Evolutionary conservation across 2,888 invertebrate genomes (phyloP).

Genomic region (Chironomus tentans): DNA sequence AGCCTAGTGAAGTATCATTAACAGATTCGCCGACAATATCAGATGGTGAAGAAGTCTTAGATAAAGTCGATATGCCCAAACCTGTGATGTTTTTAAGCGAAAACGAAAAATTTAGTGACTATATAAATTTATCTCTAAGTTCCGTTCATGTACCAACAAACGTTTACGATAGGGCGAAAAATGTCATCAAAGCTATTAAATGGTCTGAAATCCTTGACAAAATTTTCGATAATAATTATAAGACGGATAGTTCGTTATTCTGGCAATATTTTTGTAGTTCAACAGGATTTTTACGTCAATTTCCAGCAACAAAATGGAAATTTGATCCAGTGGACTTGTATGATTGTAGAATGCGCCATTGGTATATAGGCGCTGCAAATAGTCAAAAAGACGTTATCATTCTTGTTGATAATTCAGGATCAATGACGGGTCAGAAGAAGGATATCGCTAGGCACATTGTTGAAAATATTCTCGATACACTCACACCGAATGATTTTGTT

Average conservation of each 20-base stretch:
- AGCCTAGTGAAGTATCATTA: slow-evolving; percentile 47
- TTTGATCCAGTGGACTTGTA: slow-evolving; percentile 79
- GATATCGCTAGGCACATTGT: slow-evolving; percentile 86
- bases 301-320: slow-evolving; percentile 79
- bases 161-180: slow-evolving; percentile 81
- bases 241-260: slow-evolving; percentile 75
- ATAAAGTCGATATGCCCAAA: slow-evolving; percentile 48
- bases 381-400: slow-evolving; percentile 90
- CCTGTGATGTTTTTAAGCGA: slow-evolving; percentile 55
- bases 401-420: slow-evolving; percentile 80
- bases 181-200: slow-evolving; percentile 83
- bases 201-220: slow-evolving; percentile 93
- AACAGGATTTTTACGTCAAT: slow-evolving; percentile 94
- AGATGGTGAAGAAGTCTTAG: slow-evolving; percentile 48
- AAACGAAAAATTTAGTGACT: slow-evolving; percentile 69
- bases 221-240: slow-evolving; percentile 78
- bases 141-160: slow-evolving; percentile 94
- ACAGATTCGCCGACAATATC: slow-evolving; percentile 44
- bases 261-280: slow-evolving; percentile 99
- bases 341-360: slow-evolving; percentile 87
- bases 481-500: slow-evolving; percentile 96
- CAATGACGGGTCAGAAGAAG: slow-evolving; percentile 79
- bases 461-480: slow-evolving; percentile 84
- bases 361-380: slow-evolving; percentile 97
- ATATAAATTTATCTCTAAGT: slow-evolving; percentile 68